Percentiles rank a stretch among this genome's conserved stretches.
Evolutionary conservation across 2,797 vertebrate species (phyloP).

Genomic region (Hemitrygon akajei): DNA sequence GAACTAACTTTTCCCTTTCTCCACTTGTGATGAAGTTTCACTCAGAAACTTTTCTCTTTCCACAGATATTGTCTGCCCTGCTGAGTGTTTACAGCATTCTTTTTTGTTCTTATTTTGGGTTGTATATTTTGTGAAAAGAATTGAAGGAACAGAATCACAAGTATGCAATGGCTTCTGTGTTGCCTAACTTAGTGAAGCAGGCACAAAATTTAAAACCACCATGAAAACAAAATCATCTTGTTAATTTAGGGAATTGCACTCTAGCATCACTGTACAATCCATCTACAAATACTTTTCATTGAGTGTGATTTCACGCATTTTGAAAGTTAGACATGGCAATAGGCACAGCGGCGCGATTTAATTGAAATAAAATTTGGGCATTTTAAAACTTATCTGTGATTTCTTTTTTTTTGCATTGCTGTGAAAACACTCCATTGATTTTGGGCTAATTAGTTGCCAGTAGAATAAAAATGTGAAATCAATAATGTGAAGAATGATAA

Average conservation of each 20-base stretch:
- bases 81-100: too few species aligned
- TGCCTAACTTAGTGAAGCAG: background rate
- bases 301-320: background rate
- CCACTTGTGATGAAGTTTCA: too few species aligned
- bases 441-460: background rate
- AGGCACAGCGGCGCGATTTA: background rate
- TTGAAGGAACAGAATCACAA: background rate
- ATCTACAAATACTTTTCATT: background rate
- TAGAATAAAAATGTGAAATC: background rate
- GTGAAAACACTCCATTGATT: background rate
- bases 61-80: too few species aligned
- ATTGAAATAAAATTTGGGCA: background rate
- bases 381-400: background rate
- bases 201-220: background rate
- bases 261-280: background rate
- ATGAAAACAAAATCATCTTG: background rate
- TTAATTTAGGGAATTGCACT: background rate
- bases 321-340: background rate
- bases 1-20: too few species aligned
- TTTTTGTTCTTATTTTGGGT: too few species aligned
- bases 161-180: background rate
- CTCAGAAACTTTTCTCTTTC: too few species aligned
- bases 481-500: background rate
- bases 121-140: background rate
- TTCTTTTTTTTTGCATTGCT: background rate